A percentile compares a stretch with the other conserved stretches of the same genome.
phyloP scores from a whole-genome alignment of 1,140 invertebrate genomes.

The Psix sp. region DNA sequence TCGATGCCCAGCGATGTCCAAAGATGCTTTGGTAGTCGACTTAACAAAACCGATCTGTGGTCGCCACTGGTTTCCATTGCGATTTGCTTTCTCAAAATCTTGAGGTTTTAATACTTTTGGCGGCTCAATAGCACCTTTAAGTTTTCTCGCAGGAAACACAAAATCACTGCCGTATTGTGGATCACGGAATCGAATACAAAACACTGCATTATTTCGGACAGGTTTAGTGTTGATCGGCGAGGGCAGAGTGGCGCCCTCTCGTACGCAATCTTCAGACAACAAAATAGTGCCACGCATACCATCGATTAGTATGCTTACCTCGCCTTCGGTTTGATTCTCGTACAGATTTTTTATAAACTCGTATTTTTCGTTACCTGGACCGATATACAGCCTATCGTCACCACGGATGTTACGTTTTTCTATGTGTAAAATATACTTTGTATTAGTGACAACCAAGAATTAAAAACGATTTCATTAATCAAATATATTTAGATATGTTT shows the following conservation, averaged over 20 bases:
- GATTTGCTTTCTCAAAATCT: conserved; percentile 83
- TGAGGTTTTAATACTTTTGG: conserved; percentile 87
- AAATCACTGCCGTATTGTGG: conserved; percentile 86
- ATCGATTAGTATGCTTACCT: conserved; percentile 78
- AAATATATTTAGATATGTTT: conserved; percentile 10
- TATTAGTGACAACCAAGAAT: neutral
- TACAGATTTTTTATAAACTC: conserved; percentile 85
- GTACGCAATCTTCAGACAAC: conserved; percentile 82
- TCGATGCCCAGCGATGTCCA: conserved; percentile 83
- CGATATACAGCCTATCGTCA: conserved; percentile 88
- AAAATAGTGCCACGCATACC: conserved; percentile 86
- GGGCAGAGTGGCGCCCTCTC: conserved; percentile 80
- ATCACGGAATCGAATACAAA: conserved; percentile 85
- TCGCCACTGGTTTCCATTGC: conserved; percentile 80
- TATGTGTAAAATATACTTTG: conserved; percentile 56
- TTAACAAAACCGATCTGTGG: conserved; percentile 86
- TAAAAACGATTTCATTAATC: conserved; percentile 49
- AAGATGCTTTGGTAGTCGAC: conserved; percentile 79
- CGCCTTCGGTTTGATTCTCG: conserved; percentile 76
- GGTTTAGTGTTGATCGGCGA: conserved; percentile 84
- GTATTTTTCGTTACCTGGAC: conserved; percentile 82
- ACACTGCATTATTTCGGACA: conserved; percentile 76
- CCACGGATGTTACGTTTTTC: conserved; percentile 83
- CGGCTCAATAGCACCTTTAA: conserved; percentile 84
- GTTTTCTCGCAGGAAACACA: conserved; percentile 86